Evolutionary conservation across 2,113 vertebrate species (phyloP).

Genomic region (Rhabdomys dilectus): DNA sequence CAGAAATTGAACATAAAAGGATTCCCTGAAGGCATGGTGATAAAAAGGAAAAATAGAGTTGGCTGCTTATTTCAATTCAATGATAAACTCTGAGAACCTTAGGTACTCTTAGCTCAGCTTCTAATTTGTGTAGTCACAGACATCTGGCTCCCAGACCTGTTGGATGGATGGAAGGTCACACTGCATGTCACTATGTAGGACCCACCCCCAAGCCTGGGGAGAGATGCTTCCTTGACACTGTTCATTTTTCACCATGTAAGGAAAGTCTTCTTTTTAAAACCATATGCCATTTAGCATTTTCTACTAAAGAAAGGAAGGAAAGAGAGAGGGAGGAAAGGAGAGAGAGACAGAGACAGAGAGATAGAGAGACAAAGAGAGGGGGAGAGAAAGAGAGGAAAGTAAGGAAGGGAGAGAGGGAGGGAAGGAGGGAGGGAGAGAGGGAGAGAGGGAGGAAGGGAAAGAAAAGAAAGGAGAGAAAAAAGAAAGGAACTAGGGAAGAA

Average conservation of each 20-base stretch:
- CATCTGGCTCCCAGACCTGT: not conserved
- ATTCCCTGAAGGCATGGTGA: not conserved
- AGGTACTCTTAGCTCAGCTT: not conserved
- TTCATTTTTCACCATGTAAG: constrained; percentile 84
- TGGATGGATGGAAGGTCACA: not conserved
- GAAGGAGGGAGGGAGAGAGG: accelerated
- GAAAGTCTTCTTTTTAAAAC: constrained; percentile 73
- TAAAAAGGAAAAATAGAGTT: not conserved
- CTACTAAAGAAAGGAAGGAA: not conserved
- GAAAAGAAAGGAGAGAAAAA: too few relatives aligned
- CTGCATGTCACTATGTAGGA: not conserved
- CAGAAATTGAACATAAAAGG: not conserved
- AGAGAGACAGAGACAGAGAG: not conserved
- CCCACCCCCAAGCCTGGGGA: not conserved
- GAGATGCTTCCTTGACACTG: constrained; percentile 76
- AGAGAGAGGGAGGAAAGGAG: not conserved
- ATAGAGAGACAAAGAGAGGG: accelerated
- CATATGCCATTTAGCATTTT: constrained; percentile 81
- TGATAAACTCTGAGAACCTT: not conserved
- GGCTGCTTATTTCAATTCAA: not conserved
- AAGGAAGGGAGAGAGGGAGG: too few relatives aligned
- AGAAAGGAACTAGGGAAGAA: too few relatives aligned
- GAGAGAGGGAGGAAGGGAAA: not conserved
- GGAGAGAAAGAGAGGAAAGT: too few relatives aligned
- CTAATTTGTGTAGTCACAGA: not conserved